Base-by-base conservation (phyloP, 2,888 invertebrate genomes). In the Mechanitis messenoides region DNA sequence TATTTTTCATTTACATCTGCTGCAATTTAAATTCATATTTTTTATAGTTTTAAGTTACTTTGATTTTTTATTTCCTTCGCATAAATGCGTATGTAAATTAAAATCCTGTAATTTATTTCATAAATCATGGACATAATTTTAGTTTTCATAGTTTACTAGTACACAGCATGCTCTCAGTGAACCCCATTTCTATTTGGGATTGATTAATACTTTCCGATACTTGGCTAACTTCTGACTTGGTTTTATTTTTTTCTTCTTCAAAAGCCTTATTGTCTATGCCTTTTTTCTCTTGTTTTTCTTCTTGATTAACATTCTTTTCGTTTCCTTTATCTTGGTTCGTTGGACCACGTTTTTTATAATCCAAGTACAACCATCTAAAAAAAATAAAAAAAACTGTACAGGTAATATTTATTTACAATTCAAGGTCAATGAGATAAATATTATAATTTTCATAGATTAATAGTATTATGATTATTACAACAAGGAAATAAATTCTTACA, bases 331-430 rank as follows among this genome's bases (percentile, higher is more conserved):
- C 61, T 71, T 72, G 66, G n/a, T 57, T 53, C 33, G 54, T 42
- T 53, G 68, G 71, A 33, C 66, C 72, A 60, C 93, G 92, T 72
- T 91, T 92, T 72, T 92, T 92, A 72, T 93, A 93, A 58, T 93
- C 93, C 68, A 92, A 82, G 78, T 94, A 94, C 80, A 94, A 87
- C 94, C 94, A 94, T 61, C 94, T 94, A 80, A 58, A 89, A 90
- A 38, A 35, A 31, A 50, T 2, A 31, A 1, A 31, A 50, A 31
- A 50, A 9, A 9, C n/a, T 4, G n/a, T 47, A 47, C 6, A 20
- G n/a, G n/a, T 6, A 53, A 38, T 53, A 58, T 35, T 46, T 55
- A 55, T n/a, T 50, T 6, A 50, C 31, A 50, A 11, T 31, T 9
- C 50, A 42, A 42, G 11, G 42, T 9, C 9, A 31, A 31, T 50